These are phyloP conservation scores for Dicrurus megarhynchus DNA, from an alignment of 2,113 vertebrate species.

Conservation along the genomic window DNA sequence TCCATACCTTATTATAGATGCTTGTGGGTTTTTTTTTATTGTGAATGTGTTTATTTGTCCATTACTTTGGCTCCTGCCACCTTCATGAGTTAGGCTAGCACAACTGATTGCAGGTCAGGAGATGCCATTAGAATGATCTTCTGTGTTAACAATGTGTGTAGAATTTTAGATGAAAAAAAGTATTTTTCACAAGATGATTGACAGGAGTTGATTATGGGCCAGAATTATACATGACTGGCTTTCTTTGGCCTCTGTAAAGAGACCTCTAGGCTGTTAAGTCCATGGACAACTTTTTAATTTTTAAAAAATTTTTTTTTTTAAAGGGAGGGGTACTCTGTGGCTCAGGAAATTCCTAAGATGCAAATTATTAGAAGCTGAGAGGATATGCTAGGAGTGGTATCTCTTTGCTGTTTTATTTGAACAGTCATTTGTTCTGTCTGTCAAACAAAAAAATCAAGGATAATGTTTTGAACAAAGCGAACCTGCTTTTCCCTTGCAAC, in stretches of 20 bases:
- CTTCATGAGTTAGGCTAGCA: neutral
- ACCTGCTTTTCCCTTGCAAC: neutral
- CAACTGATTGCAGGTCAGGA: neutral
- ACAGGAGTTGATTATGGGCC: neutral
- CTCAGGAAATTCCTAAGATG: neutral
- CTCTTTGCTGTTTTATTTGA: neutral
- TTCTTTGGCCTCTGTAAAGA: neutral
- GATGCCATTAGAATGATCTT: neutral
- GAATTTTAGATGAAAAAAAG: neutral
- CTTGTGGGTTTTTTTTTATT: neutral
- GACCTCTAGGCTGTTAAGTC: neutral
- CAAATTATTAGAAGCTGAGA: neutral
- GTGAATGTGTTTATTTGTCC: neutral
- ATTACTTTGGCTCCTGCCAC: neutral
- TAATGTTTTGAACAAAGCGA: neutral
- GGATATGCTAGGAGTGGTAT: neutral
- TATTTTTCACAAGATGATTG: neutral
- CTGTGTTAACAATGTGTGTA: neutral
- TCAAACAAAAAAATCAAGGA: neutral
- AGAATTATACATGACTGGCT: neutral
- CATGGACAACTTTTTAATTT: neutral
- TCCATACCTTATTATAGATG: neutral
- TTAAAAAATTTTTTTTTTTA: neutral
- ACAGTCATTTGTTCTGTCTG: neutral
- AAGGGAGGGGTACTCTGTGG: neutral